Percentiles rank a stretch among this genome's conserved stretches.
Evolutionary conservation across 2,113 vertebrate species (phyloP).

Genomic region (Pleuronectes platessa): DNA sequence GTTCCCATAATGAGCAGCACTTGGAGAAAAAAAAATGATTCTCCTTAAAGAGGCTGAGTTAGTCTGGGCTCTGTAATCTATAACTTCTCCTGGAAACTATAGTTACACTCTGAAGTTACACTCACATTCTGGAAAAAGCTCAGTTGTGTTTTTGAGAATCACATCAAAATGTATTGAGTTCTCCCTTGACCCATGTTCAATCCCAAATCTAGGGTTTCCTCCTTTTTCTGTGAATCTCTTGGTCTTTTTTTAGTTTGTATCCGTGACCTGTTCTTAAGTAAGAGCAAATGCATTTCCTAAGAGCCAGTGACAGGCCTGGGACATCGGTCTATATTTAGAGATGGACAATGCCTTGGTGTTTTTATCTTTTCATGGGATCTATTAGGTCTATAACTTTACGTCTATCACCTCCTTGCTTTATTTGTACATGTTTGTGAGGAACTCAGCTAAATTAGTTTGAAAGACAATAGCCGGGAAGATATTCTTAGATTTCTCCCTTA

Average conservation of each 20-base stretch:
- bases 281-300: background rate
- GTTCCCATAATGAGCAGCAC: no score
- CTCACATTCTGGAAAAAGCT: constrained; percentile 47
- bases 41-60: no score
- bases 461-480: background rate
- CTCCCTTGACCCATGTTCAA: background rate
- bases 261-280: background rate
- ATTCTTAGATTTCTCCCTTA: background rate
- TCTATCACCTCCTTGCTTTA: background rate
- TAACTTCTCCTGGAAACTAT: background rate
- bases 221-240: no score
- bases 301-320: background rate
- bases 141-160: constrained; percentile 7
- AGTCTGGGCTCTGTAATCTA: no score
- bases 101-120: background rate
- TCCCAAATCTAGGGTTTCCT: background rate
- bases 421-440: background rate
- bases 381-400: no score
- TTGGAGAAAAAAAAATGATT: no score
- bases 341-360: no score
- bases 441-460: background rate
- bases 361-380: no score
- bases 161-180: no score
- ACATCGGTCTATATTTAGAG: background rate
- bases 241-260: no score